Conservation (phyloP, 2,888 invertebrate genomes). For the Oligia strigilis region DNA sequence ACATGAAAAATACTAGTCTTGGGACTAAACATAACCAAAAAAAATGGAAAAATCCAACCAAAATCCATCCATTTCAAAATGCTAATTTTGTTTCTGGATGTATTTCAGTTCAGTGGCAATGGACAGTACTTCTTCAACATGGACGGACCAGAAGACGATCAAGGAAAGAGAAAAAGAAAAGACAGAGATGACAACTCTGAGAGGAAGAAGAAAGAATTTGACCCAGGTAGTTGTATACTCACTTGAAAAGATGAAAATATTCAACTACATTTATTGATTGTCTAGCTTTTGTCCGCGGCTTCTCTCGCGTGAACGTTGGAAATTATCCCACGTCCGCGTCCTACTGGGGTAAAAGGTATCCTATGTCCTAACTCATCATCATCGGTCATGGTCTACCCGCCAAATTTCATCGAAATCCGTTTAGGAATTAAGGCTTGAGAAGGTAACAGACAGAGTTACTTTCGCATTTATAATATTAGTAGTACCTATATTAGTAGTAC, state of each 20-base stretch:
- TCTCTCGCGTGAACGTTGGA: background rate
- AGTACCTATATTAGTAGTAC: background rate
- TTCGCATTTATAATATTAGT: background rate
- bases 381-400: background rate
- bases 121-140: constrained; percentile 97
- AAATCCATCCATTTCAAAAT: background rate
- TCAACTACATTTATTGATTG: background rate
- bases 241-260: background rate
- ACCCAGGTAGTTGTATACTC: constrained; percentile 89
- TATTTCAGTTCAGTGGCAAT: constrained; percentile 85
- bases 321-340: background rate
- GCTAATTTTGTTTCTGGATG: constrained; percentile 12
- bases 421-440: background rate
- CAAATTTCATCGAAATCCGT: background rate
- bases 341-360: background rate
- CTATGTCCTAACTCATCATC: background rate
- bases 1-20: background rate
- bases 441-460: background rate
- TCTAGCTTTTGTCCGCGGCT: background rate
- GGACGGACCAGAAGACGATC: constrained; percentile 90
- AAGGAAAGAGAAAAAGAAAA: constrained; percentile 87
- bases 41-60: no score
- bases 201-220: constrained; percentile 91
- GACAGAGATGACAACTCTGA: constrained; percentile 85
- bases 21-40: background rate